Conservation (phyloP, 2,888 invertebrate genomes). For the Iselma pallidipennis region DNA sequence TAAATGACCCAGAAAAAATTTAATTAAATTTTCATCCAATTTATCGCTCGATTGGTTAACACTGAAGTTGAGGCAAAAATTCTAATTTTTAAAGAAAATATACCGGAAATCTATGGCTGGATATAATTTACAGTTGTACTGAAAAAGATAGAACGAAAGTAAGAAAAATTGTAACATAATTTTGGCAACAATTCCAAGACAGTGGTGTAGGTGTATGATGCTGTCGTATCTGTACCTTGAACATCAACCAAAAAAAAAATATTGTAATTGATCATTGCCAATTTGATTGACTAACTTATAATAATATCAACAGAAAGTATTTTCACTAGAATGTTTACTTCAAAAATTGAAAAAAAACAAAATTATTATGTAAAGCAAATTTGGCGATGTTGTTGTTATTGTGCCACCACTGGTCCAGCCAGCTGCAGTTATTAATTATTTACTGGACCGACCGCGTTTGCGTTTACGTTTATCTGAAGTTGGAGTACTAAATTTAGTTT, state of each 20-base stretch:
- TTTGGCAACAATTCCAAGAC: constrained; percentile 9
- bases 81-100: too few species aligned
- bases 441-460: constrained; percentile 3
- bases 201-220: constrained; percentile 8
- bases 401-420: neutral
- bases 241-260: neutral
- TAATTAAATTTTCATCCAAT: too few species aligned
- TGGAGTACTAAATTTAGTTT: neutral
- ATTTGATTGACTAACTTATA: neutral
- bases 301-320: neutral
- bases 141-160: too few species aligned
- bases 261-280: constrained; percentile 6
- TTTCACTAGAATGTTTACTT: too few species aligned
- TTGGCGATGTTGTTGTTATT: neutral
- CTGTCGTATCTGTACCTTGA: constrained; percentile 11
- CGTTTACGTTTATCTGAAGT: constrained; percentile 4
- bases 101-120: too few species aligned
- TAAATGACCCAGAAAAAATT: neutral
- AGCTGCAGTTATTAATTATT: constrained; percentile 15
- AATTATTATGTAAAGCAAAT: neutral
- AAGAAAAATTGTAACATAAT: too few species aligned
- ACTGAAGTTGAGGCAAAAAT: too few species aligned
- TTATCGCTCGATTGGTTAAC: too few species aligned
- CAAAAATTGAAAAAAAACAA: too few species aligned
- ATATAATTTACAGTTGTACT: too few species aligned